phyloP scores from a whole-genome alignment of 2,888 invertebrate species.

The Octodonta nipae region DNA sequence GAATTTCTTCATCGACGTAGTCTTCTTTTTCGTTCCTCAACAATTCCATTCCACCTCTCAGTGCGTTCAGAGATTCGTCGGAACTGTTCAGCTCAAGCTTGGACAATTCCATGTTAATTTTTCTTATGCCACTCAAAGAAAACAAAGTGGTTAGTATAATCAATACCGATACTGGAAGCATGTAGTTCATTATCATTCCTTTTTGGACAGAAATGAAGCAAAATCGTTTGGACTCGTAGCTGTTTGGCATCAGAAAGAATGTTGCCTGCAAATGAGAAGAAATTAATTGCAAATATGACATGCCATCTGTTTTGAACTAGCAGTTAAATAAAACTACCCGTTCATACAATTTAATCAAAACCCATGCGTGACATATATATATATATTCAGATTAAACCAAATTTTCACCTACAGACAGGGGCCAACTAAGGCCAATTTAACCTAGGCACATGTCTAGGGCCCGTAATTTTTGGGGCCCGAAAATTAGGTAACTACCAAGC shows the following conservation, averaged over 20 bases:
- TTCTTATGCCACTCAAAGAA: slow-evolving; percentile 42
- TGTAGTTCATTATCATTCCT: slow-evolving; percentile 63
- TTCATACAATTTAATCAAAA: too few species aligned
- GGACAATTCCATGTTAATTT: slow-evolving; percentile 33
- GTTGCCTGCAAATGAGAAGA: slow-evolving; percentile 40
- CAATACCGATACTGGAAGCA: slow-evolving; percentile 55
- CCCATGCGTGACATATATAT: too few species aligned
- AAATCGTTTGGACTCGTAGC: slow-evolving; percentile 58
- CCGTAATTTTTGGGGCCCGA: too few species aligned
- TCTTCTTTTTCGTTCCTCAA: slow-evolving; percentile 23
- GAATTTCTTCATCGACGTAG: slow-evolving; percentile 18
- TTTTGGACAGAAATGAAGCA: slow-evolving; percentile 68
- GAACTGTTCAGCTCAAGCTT: slow-evolving; percentile 32
- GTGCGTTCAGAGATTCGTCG: slow-evolving; percentile 30
- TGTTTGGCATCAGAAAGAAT: slow-evolving; percentile 52
- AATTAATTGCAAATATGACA: too few species aligned
- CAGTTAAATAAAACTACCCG: too few species aligned
- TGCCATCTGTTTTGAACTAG: too few species aligned
- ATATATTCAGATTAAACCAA: too few species aligned
- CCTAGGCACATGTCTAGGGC: too few species aligned
- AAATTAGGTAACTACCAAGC: too few species aligned
- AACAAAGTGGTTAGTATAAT: slow-evolving; percentile 50
- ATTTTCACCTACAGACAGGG: too few species aligned
- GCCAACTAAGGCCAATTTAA: too few species aligned
- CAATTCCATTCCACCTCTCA: slow-evolving; percentile 27